These are phyloP conservation scores for Erethizon dorsatum DNA, from an alignment of 2,797 vertebrate genomes.

Conservation along the genomic window DNA sequence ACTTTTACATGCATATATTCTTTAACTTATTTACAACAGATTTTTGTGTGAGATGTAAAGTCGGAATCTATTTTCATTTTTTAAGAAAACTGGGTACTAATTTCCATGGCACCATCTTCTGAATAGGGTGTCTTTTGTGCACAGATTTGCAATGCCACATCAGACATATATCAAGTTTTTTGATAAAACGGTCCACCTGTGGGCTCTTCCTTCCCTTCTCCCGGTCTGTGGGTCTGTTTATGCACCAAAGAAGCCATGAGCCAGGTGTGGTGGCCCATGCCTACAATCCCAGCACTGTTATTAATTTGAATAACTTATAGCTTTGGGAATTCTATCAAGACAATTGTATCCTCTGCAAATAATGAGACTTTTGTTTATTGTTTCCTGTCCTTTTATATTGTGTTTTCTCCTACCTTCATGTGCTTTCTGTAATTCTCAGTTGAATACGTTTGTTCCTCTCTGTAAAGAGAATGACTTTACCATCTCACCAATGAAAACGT, in stretches of 20 bases:
- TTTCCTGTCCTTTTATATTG: not conserved
- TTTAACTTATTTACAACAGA: not conserved
- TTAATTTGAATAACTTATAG: not conserved
- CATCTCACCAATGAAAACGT: not conserved
- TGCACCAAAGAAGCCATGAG: not conserved
- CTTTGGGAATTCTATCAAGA: not conserved
- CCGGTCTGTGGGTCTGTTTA: not conserved
- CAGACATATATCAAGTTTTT: not conserved
- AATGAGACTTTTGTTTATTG: not conserved
- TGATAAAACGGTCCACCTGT: not conserved
- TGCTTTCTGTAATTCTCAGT: not conserved
- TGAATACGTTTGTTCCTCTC: not conserved
- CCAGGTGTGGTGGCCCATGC: not conserved
- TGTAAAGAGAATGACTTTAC: not conserved
- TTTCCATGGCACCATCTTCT: not conserved
- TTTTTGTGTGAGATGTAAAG: not conserved
- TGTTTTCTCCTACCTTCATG: not conserved
- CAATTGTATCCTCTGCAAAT: not conserved
- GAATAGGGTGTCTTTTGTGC: not conserved
- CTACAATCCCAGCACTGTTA: not conserved
- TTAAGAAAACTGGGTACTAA: not conserved
- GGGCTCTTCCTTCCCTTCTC: not conserved
- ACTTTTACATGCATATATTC: not conserved
- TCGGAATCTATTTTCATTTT: constrained; percentile 13
- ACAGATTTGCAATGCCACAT: not conserved